Base-by-base conservation (phyloP, 2,797 vertebrate species). In the Alfaro cultratus region DNA sequence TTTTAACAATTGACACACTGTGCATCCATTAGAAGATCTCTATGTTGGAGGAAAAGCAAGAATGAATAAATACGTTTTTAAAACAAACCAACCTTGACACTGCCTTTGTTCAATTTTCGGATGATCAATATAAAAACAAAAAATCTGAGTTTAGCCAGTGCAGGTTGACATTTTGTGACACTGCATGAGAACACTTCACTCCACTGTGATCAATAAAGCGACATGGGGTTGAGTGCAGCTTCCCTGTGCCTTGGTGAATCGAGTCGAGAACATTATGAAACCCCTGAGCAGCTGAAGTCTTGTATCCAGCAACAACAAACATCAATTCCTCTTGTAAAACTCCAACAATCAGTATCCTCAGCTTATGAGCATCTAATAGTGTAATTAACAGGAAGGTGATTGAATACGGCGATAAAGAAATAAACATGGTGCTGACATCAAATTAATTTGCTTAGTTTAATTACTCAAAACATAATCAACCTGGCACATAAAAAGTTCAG, bases 191-290 rank as follows among this genome's bases (percentile, higher is more conserved):
- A 74, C 23, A 23, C 39, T 36, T 64, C 62, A 64, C 62, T 36
- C 34, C 62, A 51, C 72, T 51, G 15, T 23, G 9, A 74, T 74
- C 21, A 74, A 41, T 41, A 41, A 39, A 41, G 23, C 12, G 7
- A 74, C 73, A 18, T 41, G 73, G 51, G 36, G 73, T 74, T 55
- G 21, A 68, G 39, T 41, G 67, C 67, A 43, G 62, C 31, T 21
- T 36, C 62, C 15, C 39, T 70, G 67, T 41, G 36, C 36, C 31
- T 12, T 1, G 36, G 21, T 39, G 15, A 21, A 39, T 26, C 64
- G 34, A 39, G 39, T 43, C 21, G 26, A 12, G 36, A 41, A 26
- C 23, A 68, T 39, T 41, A 41, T 43, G 10, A 57, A 43, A 70
- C 23, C 39, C 21, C 23, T 29, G 2, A 71, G 68, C 26, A 10